Percentiles rank a stretch among this genome's conserved stretches.
Evolutionary conservation across 1,140 invertebrate species (phyloP).

Genomic region (Holcopasites calliopsidis): DNA sequence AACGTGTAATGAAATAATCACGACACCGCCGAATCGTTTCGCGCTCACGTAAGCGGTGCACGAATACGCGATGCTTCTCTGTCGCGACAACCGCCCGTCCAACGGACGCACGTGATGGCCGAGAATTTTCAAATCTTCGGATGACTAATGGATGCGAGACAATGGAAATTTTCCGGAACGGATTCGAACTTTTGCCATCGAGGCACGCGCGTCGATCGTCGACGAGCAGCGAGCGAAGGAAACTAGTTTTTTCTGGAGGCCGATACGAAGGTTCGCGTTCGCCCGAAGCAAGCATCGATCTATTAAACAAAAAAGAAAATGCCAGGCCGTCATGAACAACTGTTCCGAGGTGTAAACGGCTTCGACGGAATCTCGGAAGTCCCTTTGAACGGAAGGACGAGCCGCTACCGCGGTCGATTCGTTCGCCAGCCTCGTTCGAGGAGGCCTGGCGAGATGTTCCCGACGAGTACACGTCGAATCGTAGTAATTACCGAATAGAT

Average conservation of each 20-base stretch:
- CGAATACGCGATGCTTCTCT: not conserved
- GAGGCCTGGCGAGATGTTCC: conserved; percentile 10
- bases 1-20: conserved; percentile 26
- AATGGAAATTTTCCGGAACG: too few species aligned
- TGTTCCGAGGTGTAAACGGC: not conserved
- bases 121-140: not conserved
- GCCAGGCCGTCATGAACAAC: conserved; percentile 16
- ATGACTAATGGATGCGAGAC: too few species aligned
- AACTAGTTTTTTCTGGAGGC: conserved; percentile 16
- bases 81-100: not conserved
- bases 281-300: conserved; percentile 12
- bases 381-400: not conserved
- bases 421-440: conserved; percentile 29
- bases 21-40: not conserved
- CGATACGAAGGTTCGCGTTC: conserved; percentile 18
- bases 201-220: too few species aligned
- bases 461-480: conserved; percentile 3
- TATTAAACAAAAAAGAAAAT: too few species aligned
- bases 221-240: not conserved
- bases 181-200: too few species aligned
- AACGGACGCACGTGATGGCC: not conserved
- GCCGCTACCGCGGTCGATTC: not conserved
- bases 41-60: not conserved
- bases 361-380: conserved; percentile 2
- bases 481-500: conserved; percentile 30